These are phyloP conservation scores for Gambelia wislizenii DNA, from an alignment of 2,797 vertebrate species.

Conservation along the genomic window DNA sequence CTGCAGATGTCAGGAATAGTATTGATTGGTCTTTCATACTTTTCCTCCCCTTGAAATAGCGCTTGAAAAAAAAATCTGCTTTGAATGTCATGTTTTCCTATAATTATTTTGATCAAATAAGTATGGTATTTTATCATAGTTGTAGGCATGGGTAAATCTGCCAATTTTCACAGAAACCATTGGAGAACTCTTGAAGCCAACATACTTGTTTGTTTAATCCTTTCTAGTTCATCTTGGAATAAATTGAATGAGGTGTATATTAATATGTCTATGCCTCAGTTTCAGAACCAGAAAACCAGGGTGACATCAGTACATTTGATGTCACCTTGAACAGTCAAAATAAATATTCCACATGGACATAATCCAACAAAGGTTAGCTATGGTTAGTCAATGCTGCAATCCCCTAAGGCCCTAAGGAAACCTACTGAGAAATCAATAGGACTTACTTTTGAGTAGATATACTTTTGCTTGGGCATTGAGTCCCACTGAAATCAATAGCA, in stretches of 20 bases:
- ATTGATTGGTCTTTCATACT: constrained; percentile 72
- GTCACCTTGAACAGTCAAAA: not conserved
- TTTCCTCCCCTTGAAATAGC: constrained; percentile 66
- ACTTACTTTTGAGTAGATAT: not conserved
- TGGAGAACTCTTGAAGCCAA: constrained; percentile 64
- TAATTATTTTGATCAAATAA: constrained; percentile 76
- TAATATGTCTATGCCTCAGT: not conserved
- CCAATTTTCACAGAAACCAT: constrained; percentile 64
- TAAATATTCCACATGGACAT: not conserved
- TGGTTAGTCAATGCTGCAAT: not conserved
- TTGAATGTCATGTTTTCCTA: constrained; percentile 75
- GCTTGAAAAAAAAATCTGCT: constrained; percentile 69
- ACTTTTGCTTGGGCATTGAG: not conserved
- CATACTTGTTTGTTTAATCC: constrained; percentile 64
- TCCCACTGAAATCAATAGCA: constrained; percentile 7
- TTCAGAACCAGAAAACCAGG: not conserved
- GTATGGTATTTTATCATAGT: constrained; percentile 62
- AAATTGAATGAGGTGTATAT: not conserved
- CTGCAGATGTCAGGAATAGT: constrained; percentile 66
- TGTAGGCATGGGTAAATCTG: constrained; percentile 60
- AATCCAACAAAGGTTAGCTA: not conserved
- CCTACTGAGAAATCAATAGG: not conserved
- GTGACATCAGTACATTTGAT: not conserved
- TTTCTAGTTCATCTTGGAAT: constrained; percentile 57
- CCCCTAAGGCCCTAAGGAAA: not conserved